Percentiles rank a stretch among this genome's conserved stretches.
Evolutionary conservation across 2,113 vertebrate species (phyloP).

Genomic region (Anguilla japonica): DNA sequence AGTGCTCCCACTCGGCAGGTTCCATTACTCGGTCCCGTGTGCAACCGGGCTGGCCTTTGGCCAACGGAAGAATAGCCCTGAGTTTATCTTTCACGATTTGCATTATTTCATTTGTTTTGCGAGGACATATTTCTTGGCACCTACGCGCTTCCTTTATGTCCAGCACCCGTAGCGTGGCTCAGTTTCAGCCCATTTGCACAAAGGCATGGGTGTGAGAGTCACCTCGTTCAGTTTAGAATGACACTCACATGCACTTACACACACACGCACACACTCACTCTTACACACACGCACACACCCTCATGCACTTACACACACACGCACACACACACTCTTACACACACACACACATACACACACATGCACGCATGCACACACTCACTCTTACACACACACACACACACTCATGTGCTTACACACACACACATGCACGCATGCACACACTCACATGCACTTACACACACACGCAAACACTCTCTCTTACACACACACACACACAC

Average conservation of each 20-base stretch:
- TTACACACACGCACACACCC: neutral
- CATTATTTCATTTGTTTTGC: neutral
- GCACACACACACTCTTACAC: neutral
- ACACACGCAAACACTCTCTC: too few relatives aligned
- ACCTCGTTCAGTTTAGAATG: neutral
- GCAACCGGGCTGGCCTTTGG: neutral
- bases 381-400: neutral
- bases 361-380: neutral
- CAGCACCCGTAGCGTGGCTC: neutral
- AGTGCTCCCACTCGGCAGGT: neutral
- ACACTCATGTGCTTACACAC: neutral
- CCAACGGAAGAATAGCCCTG: neutral
- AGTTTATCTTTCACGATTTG: neutral
- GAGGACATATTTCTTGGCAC: neutral
- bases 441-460: too few relatives aligned
- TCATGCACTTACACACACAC: neutral
- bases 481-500: too few relatives aligned
- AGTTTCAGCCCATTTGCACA: neutral
- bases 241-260: neutral
- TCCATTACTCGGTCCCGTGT: neutral
- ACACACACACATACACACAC: neutral
- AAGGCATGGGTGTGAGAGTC: neutral
- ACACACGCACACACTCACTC: neutral
- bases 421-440: neutral
- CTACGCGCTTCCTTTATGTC: neutral